Conservation (phyloP, 2,888 invertebrate species). For the Suillia variegata region DNA sequence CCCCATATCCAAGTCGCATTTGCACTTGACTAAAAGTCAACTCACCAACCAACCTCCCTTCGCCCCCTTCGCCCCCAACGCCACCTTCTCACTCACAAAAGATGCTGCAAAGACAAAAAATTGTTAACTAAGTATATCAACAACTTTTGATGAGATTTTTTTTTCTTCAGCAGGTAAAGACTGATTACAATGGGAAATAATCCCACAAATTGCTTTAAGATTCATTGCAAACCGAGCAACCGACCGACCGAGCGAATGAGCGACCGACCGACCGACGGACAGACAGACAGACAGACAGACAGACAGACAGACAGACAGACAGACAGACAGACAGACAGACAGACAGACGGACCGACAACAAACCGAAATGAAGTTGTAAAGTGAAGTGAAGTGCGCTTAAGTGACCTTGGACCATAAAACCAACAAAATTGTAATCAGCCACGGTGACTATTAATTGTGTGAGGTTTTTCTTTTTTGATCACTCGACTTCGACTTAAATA, state of each 20-base stretch:
- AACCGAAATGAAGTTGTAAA: conserved; percentile 47
- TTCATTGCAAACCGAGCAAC: conserved; percentile 46
- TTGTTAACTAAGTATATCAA: too few species aligned
- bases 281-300: too few species aligned
- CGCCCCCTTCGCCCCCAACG: too few species aligned
- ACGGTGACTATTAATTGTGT: conserved; percentile 24
- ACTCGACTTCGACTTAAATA: too few species aligned
- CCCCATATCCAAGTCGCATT: conserved; percentile 10
- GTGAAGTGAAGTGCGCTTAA: background rate
- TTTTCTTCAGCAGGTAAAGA: too few species aligned
- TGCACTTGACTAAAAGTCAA: conserved; percentile 9
- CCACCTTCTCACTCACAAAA: background rate
- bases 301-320: too few species aligned
- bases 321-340: too few species aligned
- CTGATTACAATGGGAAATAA: conserved; percentile 53
- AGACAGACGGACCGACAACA: too few species aligned
- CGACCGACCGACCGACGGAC: too few species aligned
- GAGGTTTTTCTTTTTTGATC: too few species aligned
- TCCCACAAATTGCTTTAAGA: conserved; percentile 53
- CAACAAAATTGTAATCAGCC: conserved; percentile 27
- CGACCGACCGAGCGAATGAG: background rate
- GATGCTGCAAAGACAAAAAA: conserved; percentile 4
- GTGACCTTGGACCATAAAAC: conserved; percentile 48
- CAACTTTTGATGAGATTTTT: too few species aligned
- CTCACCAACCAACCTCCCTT: background rate